These are phyloP conservation scores for Calliphora vicina DNA, from an alignment of 1,140 invertebrate genomes.

Conservation along the genomic window DNA sequence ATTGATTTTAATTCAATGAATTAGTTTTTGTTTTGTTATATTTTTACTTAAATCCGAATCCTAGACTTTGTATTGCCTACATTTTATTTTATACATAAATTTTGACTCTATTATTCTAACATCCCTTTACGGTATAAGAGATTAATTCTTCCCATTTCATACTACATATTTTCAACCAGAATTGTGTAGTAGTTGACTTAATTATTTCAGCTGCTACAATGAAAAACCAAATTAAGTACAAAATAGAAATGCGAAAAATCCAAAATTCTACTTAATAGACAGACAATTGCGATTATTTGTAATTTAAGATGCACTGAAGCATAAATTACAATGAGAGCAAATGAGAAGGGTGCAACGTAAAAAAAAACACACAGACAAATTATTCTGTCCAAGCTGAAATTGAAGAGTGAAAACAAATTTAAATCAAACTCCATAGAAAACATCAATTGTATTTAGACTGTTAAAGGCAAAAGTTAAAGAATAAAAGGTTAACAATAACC, in stretches of 20 bases:
- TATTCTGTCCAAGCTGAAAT: neutral
- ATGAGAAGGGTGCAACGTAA: neutral
- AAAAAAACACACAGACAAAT: neutral
- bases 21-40: no score
- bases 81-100: neutral
- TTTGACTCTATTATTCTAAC: neutral
- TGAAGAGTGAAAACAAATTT: no score
- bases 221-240: neutral
- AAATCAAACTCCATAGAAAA: neutral
- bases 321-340: neutral
- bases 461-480: constrained; percentile 25
- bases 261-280: neutral
- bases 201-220: constrained; percentile 26
- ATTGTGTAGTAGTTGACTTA: constrained; percentile 5
- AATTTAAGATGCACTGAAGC: constrained; percentile 26
- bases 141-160: neutral
- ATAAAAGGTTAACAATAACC: constrained; percentile 15
- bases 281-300: constrained; percentile 32
- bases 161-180: neutral
- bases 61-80: no score
- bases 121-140: constrained; percentile 2
- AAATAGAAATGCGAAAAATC: constrained; percentile 1
- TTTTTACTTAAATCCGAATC: no score
- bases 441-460: neutral
- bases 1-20: no score